Percentiles rank a stretch among this genome's conserved stretches.
phyloP scores from a whole-genome alignment of 2,888 invertebrate genomes.

The Ectropis crepuscularia region DNA sequence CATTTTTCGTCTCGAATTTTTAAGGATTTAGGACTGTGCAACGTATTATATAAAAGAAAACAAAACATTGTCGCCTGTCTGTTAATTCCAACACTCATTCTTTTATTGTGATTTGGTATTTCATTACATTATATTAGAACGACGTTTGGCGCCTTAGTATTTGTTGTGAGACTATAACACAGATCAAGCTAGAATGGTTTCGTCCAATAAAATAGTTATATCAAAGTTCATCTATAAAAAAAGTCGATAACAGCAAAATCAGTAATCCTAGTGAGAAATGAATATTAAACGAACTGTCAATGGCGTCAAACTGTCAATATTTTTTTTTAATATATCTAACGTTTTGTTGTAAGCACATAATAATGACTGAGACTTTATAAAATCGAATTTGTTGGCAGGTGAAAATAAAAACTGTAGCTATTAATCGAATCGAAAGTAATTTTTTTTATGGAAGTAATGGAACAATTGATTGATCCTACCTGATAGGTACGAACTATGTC shows the following conservation, averaged over 20 bases:
- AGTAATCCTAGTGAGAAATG: too few species aligned
- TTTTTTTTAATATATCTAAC: too few species aligned
- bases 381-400: too few species aligned
- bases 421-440: too few species aligned
- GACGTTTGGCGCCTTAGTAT: conserved; percentile 73
- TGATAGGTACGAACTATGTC: conserved; percentile 13
- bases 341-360: too few species aligned
- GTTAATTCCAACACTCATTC: conserved; percentile 85
- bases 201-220: conserved; percentile 43
- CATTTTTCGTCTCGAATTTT: conserved; percentile 58
- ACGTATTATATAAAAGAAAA: conserved; percentile 54
- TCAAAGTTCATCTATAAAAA: neutral
- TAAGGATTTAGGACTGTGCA: conserved; percentile 47
- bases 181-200: conserved; percentile 58
- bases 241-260: neutral
- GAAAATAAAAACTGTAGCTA: too few species aligned
- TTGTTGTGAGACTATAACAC: conserved; percentile 83
- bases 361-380: too few species aligned
- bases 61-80: conserved; percentile 79
- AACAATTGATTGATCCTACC: conserved; percentile 4
- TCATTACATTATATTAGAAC: conserved; percentile 64
- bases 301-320: too few species aligned
- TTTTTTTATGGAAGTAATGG: too few species aligned
- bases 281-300: too few species aligned
- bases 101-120: conserved; percentile 83